phyloP scores from a whole-genome alignment of 2,113 vertebrate genomes.

The Donacobius atricapilla region DNA sequence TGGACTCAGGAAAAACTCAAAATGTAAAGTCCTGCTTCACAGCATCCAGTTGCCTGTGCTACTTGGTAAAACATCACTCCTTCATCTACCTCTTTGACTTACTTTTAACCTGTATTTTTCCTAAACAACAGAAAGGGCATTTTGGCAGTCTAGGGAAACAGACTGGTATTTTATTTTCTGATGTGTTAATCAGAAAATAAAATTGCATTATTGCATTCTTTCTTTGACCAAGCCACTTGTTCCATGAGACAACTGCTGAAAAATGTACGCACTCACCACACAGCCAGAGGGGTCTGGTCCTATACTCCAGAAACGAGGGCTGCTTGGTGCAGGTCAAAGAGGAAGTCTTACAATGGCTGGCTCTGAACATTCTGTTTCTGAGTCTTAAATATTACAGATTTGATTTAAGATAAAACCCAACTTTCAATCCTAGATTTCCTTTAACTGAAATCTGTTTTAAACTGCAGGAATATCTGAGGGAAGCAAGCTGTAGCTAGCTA shows the following conservation, averaged over 20 bases:
- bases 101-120: neutral
- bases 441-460: neutral
- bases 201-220: neutral
- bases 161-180: neutral
- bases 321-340: neutral
- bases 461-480: neutral
- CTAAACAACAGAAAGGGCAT: neutral
- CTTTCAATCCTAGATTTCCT: neutral
- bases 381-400: neutral
- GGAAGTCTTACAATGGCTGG: neutral
- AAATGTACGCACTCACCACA: neutral
- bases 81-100: neutral
- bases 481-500: neutral
- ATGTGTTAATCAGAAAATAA: neutral
- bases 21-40: neutral
- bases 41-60: neutral
- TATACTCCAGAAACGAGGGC: neutral
- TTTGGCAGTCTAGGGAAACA: neutral
- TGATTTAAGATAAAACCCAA: neutral
- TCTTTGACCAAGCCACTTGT: neutral
- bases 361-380: neutral
- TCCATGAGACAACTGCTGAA: neutral
- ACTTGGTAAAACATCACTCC: accelerated
- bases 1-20: neutral
- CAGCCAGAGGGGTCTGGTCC: neutral